Conservation (phyloP, 64 coral and sea anemone genomes). For the Montipora cactus region DNA sequence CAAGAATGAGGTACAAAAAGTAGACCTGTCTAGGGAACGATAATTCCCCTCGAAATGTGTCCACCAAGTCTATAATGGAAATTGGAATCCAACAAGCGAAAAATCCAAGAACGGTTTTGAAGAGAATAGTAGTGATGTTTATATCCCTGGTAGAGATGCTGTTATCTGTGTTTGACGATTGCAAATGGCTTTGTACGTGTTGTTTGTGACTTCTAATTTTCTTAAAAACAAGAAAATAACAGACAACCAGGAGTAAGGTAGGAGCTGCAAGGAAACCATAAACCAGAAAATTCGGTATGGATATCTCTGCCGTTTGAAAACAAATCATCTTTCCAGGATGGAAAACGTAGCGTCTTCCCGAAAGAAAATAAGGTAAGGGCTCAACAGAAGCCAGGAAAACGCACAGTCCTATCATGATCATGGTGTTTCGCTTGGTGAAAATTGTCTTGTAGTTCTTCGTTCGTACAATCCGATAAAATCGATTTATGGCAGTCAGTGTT, state of each 20-base stretch:
- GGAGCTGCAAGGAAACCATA: constrained; percentile 58
- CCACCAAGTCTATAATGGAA: constrained; percentile 33
- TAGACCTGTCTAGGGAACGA: constrained; percentile 33
- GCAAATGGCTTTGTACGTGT: not conserved
- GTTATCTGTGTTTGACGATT: not conserved
- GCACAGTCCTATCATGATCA: not conserved
- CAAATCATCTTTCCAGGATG: constrained; percentile 89
- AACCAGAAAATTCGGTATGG: constrained; percentile 53
- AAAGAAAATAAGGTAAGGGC: constrained; percentile 26
- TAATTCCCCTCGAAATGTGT: constrained; percentile 23
- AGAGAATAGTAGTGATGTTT: constrained; percentile 27
- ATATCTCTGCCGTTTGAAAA: constrained; percentile 65
- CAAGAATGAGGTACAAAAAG: constrained; percentile 21
- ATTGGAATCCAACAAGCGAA: constrained; percentile 49
- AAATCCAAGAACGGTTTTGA: constrained; percentile 9
- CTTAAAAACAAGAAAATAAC: constrained; percentile 70
- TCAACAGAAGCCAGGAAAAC: not conserved
- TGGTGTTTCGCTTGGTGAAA: constrained; percentile 14
- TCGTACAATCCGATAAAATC: constrained; percentile 61
- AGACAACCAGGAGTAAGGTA: not conserved
- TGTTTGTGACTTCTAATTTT: constrained; percentile 56
- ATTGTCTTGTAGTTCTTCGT: not conserved
- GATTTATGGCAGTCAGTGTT: constrained; percentile 59
- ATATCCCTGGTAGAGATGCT: not conserved
- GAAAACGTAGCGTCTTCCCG: constrained; percentile 67